Conservation (phyloP, 2,888 invertebrate species). For the Dendrolimus houi region DNA sequence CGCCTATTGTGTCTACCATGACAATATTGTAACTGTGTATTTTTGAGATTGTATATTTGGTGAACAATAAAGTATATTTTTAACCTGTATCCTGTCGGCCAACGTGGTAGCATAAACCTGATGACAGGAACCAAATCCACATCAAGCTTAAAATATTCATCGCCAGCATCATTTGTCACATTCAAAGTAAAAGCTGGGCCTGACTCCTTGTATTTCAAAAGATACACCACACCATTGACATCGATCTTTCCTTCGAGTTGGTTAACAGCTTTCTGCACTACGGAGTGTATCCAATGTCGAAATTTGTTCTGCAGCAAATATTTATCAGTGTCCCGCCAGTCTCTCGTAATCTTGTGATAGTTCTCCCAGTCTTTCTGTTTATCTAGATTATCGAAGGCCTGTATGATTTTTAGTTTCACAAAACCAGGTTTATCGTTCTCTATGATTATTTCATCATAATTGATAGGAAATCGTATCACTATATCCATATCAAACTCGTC, state of each 20-base stretch:
- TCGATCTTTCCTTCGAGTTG: conserved; percentile 36
- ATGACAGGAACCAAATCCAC: conserved; percentile 75
- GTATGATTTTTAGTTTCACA: conserved; percentile 51
- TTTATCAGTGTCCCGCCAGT: conserved; percentile 59
- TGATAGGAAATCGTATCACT: conserved; percentile 69
- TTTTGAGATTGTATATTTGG: too few relatives aligned
- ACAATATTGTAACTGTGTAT: too few relatives aligned
- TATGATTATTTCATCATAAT: conserved; percentile 51
- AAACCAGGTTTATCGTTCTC: conserved; percentile 62
- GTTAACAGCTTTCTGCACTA: conserved; percentile 59
- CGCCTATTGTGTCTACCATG: too few relatives aligned
- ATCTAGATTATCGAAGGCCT: conserved; percentile 48
- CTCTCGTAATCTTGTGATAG: conserved; percentile 48
- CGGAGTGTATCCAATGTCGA: conserved; percentile 71
- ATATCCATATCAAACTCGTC: conserved; percentile 79
- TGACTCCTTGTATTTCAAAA: conserved; percentile 47
- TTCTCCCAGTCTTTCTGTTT: conserved; percentile 51
- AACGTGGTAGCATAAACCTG: conserved; percentile 52
- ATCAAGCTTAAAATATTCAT: conserved; percentile 41
- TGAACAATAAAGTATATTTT: too few relatives aligned
- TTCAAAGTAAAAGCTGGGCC: conserved; percentile 76
- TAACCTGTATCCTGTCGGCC: conserved; percentile 55
- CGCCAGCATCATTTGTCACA: conserved; percentile 33
- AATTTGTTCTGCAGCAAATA: conserved; percentile 67
- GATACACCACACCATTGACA: conserved; percentile 38